Conservation (phyloP, 2,113 vertebrate species). For the Marcusenius ussheri region DNA sequence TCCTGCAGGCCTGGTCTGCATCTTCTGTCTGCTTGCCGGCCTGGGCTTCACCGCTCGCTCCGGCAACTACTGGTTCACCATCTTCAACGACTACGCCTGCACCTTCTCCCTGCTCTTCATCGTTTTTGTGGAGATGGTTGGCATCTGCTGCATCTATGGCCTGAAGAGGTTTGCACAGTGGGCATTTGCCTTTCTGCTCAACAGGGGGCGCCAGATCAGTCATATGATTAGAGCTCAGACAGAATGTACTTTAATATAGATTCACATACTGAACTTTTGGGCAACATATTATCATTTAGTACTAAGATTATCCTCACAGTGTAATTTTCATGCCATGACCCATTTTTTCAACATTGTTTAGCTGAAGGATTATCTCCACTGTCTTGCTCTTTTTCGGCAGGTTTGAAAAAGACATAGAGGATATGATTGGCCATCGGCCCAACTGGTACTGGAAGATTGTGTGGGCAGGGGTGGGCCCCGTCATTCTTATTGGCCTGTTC, state of each 20-base stretch:
- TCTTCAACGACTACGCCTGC: constrained; percentile 85
- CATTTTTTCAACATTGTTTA: constrained; percentile 30
- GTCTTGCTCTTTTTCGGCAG: constrained; percentile 44
- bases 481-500: constrained; percentile 74
- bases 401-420: constrained; percentile 81
- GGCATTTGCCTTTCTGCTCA: not conserved
- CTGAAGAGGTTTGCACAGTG: constrained; percentile 65
- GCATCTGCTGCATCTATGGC: constrained; percentile 80
- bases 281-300: not conserved
- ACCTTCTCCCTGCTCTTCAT: constrained; percentile 82
- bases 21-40: constrained; percentile 68
- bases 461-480: constrained; percentile 71
- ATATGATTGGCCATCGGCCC: constrained; percentile 70
- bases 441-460: constrained; percentile 81
- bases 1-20: constrained; percentile 67
- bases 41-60: constrained; percentile 76
- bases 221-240: not conserved
- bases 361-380: constrained; percentile 47
- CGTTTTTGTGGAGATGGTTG: constrained; percentile 72
- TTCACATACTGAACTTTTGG: constrained; percentile 69
- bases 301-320: constrained; percentile 61
- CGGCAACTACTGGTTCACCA: constrained; percentile 90
- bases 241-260: constrained; percentile 45
- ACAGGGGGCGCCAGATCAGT: not conserved
- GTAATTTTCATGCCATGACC: not conserved